phyloP scores from a whole-genome alignment of 2,113 vertebrate species.

The Oncorhynchus clarkii region DNA sequence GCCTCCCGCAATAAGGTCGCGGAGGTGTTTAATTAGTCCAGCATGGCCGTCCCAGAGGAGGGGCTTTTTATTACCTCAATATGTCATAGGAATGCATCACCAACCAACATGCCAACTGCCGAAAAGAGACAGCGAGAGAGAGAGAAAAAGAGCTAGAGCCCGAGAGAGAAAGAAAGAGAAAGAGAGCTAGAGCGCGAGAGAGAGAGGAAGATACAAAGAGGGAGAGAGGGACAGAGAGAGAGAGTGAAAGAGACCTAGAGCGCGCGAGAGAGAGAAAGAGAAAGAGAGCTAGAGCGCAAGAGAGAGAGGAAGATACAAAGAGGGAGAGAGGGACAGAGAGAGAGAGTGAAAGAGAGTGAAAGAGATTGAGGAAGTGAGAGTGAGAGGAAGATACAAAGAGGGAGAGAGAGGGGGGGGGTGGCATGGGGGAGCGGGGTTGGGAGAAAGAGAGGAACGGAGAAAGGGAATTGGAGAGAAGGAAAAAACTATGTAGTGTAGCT shows the following conservation, averaged over 20 bases:
- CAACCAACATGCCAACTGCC: conserved; percentile 25
- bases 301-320: not conserved
- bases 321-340: conserved; percentile 1
- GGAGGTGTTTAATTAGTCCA: conserved; percentile 80
- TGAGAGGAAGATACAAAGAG: conserved; percentile 2
- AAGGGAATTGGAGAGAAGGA: conserved; percentile 11
- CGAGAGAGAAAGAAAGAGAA: conserved; percentile 1
- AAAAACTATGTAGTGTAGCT: conserved; percentile 13
- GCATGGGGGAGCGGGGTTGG: conserved; percentile 7
- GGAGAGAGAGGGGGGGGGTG: not conserved
- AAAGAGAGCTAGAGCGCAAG: too few species aligned
- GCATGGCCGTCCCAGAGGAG: conserved; percentile 65
- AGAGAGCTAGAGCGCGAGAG: not conserved
- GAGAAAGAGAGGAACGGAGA: conserved; percentile 45
- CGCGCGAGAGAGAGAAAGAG: too few species aligned
- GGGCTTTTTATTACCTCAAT: conserved; percentile 77
- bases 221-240: too few species aligned
- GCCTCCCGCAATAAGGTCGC: conserved; percentile 69
- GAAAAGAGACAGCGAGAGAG: not conserved
- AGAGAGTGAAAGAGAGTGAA: not conserved
- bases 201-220: not conserved
- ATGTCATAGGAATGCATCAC: conserved; percentile 68
- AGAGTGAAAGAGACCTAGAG: too few species aligned
- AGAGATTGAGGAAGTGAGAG: not conserved
- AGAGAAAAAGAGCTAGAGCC: not conserved